Evolutionary conservation across 1,140 invertebrate genomes (phyloP).

Genomic region (Drosophila asahinai): DNA sequence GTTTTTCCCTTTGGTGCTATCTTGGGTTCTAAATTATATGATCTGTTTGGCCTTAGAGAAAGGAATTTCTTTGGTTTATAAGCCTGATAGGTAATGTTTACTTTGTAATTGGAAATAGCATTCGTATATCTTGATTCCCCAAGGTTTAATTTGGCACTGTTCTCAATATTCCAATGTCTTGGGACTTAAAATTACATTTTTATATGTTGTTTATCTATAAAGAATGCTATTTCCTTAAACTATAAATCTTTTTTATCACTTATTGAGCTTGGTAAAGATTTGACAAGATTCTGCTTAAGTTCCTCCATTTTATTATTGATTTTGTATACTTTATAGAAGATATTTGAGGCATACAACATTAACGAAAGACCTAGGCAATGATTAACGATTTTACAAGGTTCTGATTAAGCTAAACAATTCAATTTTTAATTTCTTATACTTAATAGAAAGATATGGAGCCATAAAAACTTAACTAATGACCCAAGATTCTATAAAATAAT

Average conservation of each 20-base stretch:
- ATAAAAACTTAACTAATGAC: no score
- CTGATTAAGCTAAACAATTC: no score
- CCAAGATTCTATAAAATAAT: background rate
- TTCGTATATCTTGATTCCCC: background rate
- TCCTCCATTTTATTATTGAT: background rate
- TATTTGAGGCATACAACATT: no score
- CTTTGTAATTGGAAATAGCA: background rate
- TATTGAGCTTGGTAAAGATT: background rate
- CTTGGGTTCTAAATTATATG: no score
- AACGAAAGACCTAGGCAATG: no score
- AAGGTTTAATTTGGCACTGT: background rate
- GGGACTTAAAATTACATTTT: background rate
- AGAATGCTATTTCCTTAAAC: no score
- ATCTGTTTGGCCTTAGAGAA: background rate
- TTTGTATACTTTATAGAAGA: background rate
- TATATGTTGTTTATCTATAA: background rate
- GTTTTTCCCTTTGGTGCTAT: no score
- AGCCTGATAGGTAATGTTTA: background rate
- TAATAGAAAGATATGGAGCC: no score
- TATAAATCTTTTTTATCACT: background rate
- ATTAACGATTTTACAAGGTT: no score
- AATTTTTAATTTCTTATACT: no score
- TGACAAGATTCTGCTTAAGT: no score
- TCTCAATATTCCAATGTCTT: background rate
- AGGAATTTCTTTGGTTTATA: background rate